Evolutionary conservation across 1,140 invertebrate genomes (phyloP).

Genomic region (Zaprionus ornatus): DNA sequence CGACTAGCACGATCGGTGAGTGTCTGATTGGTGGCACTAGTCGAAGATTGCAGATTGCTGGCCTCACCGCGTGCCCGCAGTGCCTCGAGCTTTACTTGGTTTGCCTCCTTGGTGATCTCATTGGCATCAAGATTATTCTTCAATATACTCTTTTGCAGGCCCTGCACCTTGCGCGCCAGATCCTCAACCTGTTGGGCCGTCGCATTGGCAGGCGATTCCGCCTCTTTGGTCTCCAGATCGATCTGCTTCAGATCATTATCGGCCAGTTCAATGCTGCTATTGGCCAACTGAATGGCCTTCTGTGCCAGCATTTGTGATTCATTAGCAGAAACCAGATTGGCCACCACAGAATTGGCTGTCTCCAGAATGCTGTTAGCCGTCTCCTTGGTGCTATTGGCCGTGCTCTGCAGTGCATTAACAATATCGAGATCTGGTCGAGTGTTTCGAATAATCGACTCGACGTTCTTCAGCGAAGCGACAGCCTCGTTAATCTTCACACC

Average conservation of each 20-base stretch:
- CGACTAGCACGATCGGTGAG: constrained; percentile 87
- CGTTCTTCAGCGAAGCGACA: constrained; percentile 93
- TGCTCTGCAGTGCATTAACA: constrained; percentile 90
- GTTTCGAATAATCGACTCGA: constrained; percentile 94
- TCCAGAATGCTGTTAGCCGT: constrained; percentile 86
- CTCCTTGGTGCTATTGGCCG: constrained; percentile 90
- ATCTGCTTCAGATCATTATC: constrained; percentile 89
- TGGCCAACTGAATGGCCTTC: constrained; percentile 91
- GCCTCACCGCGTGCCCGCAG: constrained; percentile 77
- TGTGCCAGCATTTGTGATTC: constrained; percentile 91
- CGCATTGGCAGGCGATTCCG: constrained; percentile 89
- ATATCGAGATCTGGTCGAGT: constrained; percentile 91
- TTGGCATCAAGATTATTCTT: constrained; percentile 89
- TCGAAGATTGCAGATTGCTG: constrained; percentile 67
- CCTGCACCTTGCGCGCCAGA: constrained; percentile 88
- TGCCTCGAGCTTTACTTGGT: constrained; percentile 85
- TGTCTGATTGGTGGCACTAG: constrained; percentile 85
- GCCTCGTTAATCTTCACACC: constrained; percentile 93
- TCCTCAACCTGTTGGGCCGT: constrained; percentile 88
- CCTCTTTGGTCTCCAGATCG: constrained; percentile 88
- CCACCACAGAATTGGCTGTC: constrained; percentile 86
- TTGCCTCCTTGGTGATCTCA: constrained; percentile 86
- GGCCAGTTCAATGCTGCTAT: constrained; percentile 90
- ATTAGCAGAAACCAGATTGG: constrained; percentile 88
- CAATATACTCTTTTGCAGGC: constrained; percentile 90